These are phyloP conservation scores for Prorops nasuta DNA, from an alignment of 1,140 invertebrate genomes.

Conservation along the genomic window DNA sequence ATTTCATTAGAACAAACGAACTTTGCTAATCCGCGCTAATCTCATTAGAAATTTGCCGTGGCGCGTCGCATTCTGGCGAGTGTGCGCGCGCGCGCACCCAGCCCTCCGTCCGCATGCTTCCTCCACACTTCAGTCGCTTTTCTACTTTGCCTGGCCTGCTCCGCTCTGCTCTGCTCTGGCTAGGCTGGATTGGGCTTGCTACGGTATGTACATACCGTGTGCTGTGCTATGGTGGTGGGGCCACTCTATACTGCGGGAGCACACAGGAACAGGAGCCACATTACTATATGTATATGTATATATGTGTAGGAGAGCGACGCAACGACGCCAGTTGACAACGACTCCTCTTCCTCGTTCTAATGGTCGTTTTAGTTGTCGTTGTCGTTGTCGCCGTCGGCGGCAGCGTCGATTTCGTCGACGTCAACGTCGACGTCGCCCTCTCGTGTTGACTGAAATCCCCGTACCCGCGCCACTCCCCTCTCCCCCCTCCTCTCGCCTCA, in stretches of 20 bases:
- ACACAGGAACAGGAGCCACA: too few relatives aligned
- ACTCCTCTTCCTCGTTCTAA: constrained; percentile 9
- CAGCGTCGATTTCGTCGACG: too few relatives aligned
- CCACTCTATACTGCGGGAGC: too few relatives aligned
- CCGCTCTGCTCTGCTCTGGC: too few relatives aligned
- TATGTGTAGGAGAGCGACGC: too few relatives aligned
- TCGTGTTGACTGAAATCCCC: constrained; percentile 34
- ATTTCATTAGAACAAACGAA: constrained; percentile 60
- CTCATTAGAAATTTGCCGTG: constrained; percentile 57
- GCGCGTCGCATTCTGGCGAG: constrained; percentile 32
- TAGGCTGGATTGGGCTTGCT: too few relatives aligned
- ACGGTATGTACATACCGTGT: too few relatives aligned
- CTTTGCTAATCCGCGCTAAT: constrained; percentile 57
- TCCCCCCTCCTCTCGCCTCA: constrained; percentile 13
- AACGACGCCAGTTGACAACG: constrained; percentile 1
- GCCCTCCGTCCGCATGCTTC: neutral
- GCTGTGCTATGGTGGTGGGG: too few relatives aligned
- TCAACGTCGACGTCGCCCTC: constrained; percentile 4
- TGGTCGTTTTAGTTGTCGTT: constrained; percentile 14
- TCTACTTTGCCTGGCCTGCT: too few relatives aligned
- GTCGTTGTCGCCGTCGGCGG: constrained; percentile 7
- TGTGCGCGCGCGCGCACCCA: neutral
- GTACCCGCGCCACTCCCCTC: constrained; percentile 15
- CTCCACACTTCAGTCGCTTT: too few relatives aligned
- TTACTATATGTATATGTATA: too few relatives aligned